Evolutionary conservation across 2,888 invertebrate genomes (phyloP).

Genomic region (Eulithis testata): DNA sequence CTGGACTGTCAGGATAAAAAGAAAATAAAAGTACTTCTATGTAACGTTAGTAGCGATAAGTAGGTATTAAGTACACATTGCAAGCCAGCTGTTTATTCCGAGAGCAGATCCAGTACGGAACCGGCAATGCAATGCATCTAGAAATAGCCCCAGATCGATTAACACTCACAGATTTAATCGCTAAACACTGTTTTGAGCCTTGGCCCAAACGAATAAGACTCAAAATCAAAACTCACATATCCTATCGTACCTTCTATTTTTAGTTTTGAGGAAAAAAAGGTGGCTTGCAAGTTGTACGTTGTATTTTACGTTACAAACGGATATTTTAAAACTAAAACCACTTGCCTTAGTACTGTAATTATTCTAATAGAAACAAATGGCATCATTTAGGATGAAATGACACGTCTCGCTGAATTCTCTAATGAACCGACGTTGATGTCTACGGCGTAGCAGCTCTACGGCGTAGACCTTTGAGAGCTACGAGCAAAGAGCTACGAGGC

Average conservation of each 20-base stretch:
- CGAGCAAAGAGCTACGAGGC: slow-evolving; percentile 11
- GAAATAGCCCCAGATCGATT: slow-evolving; percentile 7
- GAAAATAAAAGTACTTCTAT: neutral
- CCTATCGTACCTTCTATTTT: too few species aligned
- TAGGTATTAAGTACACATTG: neutral
- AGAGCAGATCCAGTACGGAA: neutral
- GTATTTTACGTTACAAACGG: neutral
- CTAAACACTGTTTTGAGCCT: too few species aligned
- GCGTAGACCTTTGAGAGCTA: slow-evolving; percentile 36
- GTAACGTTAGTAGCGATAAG: too few species aligned
- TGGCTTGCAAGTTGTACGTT: too few species aligned
- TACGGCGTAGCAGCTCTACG: slow-evolving; percentile 36
- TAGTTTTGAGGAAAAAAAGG: neutral
- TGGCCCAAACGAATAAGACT: too few species aligned
- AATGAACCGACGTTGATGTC: slow-evolving; percentile 36
- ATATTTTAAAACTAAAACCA: slow-evolving; percentile 9
- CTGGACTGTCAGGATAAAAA: too few species aligned
- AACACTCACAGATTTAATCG: neutral
- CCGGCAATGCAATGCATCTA: slow-evolving; percentile 3
- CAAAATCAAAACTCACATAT: too few species aligned
- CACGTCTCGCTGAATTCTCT: slow-evolving; percentile 33
- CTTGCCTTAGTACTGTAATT: slow-evolving; percentile 4
- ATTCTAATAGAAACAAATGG: slow-evolving; percentile 17
- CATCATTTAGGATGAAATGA: slow-evolving; percentile 14
- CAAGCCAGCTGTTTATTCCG: neutral